phyloP scores from a whole-genome alignment of 2,888 invertebrate species.

The Corbicula japonica region DNA sequence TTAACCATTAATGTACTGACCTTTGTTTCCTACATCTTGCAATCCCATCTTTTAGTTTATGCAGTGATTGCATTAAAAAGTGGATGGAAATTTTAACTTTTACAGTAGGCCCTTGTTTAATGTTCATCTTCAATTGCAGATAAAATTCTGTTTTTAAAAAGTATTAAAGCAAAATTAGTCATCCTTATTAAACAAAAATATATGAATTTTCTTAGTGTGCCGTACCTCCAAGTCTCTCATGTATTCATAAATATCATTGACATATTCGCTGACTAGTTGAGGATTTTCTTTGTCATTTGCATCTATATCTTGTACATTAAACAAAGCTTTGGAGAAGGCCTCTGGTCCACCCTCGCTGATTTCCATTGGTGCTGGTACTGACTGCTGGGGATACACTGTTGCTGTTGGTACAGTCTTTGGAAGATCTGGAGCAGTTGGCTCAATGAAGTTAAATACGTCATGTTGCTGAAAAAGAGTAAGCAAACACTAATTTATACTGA shows the following conservation, averaged over 20 bases:
- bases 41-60: too few species aligned
- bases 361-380: conserved; percentile 77
- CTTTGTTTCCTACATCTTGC: too few species aligned
- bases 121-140: too few species aligned
- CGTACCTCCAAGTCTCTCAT: conserved; percentile 92
- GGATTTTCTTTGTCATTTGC: conserved; percentile 91
- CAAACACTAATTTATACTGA: too few species aligned
- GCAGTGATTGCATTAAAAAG: too few species aligned
- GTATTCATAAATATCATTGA: conserved; percentile 95
- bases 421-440: conserved; percentile 35
- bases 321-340: conserved; percentile 76
- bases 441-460: conserved; percentile 62
- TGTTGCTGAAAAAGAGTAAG: conserved; percentile 14
- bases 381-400: conserved; percentile 55
- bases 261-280: conserved; percentile 93
- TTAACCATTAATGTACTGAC: too few species aligned
- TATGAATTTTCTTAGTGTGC: too few species aligned
- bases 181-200: too few species aligned
- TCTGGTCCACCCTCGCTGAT: conserved; percentile 79
- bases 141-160: too few species aligned
- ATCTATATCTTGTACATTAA: conserved; percentile 89
- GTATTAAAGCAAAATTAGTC: too few species aligned
- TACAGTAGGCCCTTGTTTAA: too few species aligned
- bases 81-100: too few species aligned
- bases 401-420: conserved; percentile 57